Evolutionary conservation across 30 jellyfish, hydroid and myxozoan species (phyloP).

Genomic region (Haliclystus octoradiatus): DNA sequence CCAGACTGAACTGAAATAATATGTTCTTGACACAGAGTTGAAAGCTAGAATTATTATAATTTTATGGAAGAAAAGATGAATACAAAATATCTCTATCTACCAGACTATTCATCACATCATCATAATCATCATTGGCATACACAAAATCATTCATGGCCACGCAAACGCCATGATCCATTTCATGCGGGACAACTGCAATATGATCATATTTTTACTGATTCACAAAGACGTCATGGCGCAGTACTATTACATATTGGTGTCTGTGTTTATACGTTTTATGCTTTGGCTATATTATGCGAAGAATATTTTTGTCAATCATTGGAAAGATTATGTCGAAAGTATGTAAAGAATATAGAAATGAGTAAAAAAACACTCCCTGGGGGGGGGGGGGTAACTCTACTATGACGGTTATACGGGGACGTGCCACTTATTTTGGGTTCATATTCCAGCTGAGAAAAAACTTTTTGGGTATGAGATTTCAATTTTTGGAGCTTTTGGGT

Average conservation of each 20-base stretch:
- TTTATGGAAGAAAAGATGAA: too few species aligned
- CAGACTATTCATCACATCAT: not conserved
- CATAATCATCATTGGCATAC: not conserved
- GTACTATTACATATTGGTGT: not conserved
- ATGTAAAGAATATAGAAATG: too few species aligned
- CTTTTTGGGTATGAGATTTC: too few species aligned
- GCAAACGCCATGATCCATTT: slow-evolving; percentile 5
- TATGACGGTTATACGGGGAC: too few species aligned
- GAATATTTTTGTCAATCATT: slow-evolving; percentile 8
- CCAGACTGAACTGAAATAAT: too few species aligned
- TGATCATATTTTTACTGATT: slow-evolving; percentile 12
- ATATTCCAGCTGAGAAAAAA: too few species aligned
- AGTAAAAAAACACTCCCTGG: too few species aligned
- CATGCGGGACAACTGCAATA: slow-evolving; percentile 19
- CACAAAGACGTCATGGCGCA: slow-evolving; percentile 12
- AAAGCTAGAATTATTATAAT: too few species aligned
- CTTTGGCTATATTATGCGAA: slow-evolving; percentile 12
- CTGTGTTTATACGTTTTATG: slow-evolving; percentile 9
- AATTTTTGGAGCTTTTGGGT: too few species aligned
- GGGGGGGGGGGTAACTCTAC: too few species aligned
- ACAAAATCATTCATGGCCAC: slow-evolving; percentile 5
- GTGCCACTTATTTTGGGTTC: too few species aligned
- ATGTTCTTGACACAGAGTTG: too few species aligned
- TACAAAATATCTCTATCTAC: not conserved
- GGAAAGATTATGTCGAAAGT: slow-evolving; percentile 2